Evolutionary conservation across 2,797 vertebrate genomes (phyloP).

Genomic region (Argya squamiceps): DNA sequence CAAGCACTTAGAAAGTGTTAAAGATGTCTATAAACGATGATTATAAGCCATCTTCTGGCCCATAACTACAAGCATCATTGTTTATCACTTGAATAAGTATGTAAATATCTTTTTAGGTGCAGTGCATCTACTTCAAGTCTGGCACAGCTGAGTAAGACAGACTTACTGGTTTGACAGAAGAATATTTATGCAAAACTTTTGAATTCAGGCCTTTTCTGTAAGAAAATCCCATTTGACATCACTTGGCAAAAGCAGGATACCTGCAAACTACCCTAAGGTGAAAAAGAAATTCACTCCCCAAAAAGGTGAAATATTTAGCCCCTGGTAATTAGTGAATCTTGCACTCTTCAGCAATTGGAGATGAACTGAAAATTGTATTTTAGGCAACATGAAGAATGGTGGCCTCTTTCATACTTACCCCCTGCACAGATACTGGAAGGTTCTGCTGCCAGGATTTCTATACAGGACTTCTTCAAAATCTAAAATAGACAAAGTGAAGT

Average conservation of each 20-base stretch:
- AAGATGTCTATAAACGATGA: background rate
- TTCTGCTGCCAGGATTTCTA: conserved; percentile 96
- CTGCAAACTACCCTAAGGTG: background rate
- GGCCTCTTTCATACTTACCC: conserved; percentile 77
- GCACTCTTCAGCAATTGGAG: background rate
- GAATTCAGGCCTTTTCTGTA: background rate
- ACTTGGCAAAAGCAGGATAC: background rate
- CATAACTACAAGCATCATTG: background rate
- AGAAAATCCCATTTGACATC: background rate
- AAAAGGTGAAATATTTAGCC: background rate
- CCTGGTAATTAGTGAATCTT: background rate
- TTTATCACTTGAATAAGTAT: background rate
- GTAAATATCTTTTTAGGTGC: background rate
- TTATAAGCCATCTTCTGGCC: background rate
- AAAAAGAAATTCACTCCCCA: background rate
- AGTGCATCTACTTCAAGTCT: background rate
- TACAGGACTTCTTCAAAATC: conserved; percentile 97
- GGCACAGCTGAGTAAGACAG: background rate
- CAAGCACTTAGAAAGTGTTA: background rate
- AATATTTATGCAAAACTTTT: background rate
- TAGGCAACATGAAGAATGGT: accelerated
- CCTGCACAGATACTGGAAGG: conserved; percentile 98
- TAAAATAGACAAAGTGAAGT: conserved; percentile 49
- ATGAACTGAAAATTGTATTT: background rate
- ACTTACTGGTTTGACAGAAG: background rate